Evolutionary conservation across 2,113 vertebrate genomes (phyloP).

Genomic region (Coreoperca whiteheadi): DNA sequence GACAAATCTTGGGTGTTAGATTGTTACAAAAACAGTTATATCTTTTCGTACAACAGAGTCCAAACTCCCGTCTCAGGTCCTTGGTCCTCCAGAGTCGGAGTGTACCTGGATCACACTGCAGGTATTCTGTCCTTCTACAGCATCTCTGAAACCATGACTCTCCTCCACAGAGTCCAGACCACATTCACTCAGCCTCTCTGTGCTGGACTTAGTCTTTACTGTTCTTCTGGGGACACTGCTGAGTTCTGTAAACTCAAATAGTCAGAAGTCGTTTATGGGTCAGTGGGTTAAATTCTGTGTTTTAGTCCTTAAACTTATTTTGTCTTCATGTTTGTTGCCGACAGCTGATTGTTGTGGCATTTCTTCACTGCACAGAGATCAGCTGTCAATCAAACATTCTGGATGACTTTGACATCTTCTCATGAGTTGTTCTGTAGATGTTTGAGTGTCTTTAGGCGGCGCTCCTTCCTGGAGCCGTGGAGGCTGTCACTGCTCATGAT

Average conservation of each 20-base stretch:
- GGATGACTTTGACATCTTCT: background rate
- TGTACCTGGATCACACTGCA: conserved; percentile 30
- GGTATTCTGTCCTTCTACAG: conserved; percentile 18
- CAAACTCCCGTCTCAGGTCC: background rate
- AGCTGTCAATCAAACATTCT: conserved; percentile 6
- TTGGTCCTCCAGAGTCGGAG: background rate
- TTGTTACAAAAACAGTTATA: no score
- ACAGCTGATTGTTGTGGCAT: background rate
- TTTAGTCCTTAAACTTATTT: background rate
- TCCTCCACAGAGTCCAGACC: conserved; percentile 16
- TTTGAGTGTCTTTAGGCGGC: background rate
- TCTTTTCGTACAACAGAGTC: background rate
- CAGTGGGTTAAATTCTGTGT: background rate
- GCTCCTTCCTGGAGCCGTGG: background rate
- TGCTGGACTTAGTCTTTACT: background rate
- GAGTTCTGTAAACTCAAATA: background rate
- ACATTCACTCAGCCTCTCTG: conserved; percentile 19
- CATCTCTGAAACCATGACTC: conserved; percentile 11
- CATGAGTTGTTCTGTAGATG: background rate
- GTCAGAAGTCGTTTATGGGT: background rate
- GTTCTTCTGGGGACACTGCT: background rate
- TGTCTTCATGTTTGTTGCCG: background rate
- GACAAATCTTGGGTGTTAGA: conserved; percentile 1
- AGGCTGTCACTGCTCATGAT: background rate
- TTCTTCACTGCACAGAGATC: background rate